These are phyloP conservation scores for Drosophila lini DNA, from an alignment of 1,140 invertebrate genomes.

Conservation along the genomic window DNA sequence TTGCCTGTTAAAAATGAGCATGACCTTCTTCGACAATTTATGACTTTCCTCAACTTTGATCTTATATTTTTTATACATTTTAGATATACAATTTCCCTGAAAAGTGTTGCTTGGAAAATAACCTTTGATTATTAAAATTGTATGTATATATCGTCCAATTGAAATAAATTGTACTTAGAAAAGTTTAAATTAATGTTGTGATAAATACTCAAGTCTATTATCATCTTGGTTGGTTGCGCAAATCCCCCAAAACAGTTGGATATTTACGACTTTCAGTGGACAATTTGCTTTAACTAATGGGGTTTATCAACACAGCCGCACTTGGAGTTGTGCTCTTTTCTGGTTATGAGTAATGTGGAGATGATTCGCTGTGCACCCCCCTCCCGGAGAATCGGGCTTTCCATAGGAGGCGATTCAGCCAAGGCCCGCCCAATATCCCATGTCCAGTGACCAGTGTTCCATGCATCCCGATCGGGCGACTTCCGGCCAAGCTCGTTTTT, in stretches of 20 bases:
- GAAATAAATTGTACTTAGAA: background rate
- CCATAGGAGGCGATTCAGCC: slow-evolving; percentile 36
- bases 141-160: background rate
- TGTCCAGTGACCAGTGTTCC: slow-evolving; percentile 20
- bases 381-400: slow-evolving; percentile 24
- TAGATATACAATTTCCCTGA: too few species aligned
- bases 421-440: slow-evolving; percentile 66
- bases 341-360: slow-evolving; percentile 16
- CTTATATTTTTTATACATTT: background rate
- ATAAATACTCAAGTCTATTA: background rate
- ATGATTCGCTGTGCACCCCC: slow-evolving; percentile 16
- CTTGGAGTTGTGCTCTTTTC: slow-evolving; percentile 10
- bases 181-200: background rate
- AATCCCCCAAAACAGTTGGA: background rate
- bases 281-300: background rate
- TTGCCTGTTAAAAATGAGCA: background rate
- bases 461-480: slow-evolving; percentile 46
- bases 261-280: background rate
- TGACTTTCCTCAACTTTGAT: background rate
- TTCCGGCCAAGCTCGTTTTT: slow-evolving; percentile 76
- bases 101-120: too few species aligned
- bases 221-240: background rate
- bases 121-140: too few species aligned
- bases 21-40: background rate
- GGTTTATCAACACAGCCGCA: background rate